Conservation (phyloP, 2,888 invertebrate species). For the Suillia variegata region DNA sequence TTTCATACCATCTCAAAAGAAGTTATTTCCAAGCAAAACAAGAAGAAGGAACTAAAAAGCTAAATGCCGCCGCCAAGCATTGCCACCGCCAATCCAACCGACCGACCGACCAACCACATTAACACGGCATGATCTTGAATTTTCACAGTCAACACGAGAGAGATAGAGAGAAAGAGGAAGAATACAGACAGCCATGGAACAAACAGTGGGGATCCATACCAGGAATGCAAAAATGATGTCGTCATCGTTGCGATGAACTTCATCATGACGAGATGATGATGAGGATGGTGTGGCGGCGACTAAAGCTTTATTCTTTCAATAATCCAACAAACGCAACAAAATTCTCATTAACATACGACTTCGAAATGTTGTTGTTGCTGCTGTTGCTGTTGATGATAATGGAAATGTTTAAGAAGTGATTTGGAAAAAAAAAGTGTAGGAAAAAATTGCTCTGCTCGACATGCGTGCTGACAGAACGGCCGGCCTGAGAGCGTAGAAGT, state of each 20-base stretch:
- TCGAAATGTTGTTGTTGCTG: no score
- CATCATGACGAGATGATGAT: neutral
- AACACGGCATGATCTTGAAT: neutral
- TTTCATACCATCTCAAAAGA: no score
- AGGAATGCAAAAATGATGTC: conserved; percentile 21
- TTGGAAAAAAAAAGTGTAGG: neutral
- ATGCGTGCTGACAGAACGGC: no score
- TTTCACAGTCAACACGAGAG: no score
- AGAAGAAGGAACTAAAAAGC: neutral
- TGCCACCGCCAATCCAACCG: neutral
- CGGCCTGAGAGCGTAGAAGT: no score
- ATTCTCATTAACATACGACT: conserved; percentile 21
- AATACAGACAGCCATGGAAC: neutral
- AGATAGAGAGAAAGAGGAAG: no score
- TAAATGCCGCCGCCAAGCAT: neutral
- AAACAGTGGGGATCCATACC: neutral
- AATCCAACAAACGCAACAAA: neutral
- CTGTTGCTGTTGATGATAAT: no score
- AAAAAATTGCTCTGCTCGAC: no score
- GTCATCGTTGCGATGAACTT: conserved; percentile 17
- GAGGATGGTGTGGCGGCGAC: neutral
- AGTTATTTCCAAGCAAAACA: neutral
- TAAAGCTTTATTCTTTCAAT: neutral
- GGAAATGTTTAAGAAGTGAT: neutral
- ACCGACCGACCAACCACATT: no score